phyloP scores from a whole-genome alignment of 2,797 vertebrate species.

The Pogoniulus pusillus region DNA sequence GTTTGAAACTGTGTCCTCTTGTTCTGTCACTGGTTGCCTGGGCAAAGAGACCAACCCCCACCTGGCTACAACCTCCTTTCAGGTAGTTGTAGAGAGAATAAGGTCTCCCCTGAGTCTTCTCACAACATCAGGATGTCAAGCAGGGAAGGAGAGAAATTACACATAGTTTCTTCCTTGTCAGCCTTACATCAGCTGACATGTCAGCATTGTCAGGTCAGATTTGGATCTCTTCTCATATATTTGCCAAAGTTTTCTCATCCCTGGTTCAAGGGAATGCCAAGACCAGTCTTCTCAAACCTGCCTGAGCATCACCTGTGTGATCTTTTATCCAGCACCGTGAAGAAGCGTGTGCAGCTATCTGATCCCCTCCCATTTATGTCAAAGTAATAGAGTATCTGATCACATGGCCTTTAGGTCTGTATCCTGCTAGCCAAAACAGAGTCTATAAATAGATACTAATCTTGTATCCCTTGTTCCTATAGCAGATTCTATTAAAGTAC shows the following conservation, averaged over 20 bases:
- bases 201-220: not conserved
- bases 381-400: not conserved
- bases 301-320: not conserved
- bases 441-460: constrained; percentile 14
- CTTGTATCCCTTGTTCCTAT: not conserved
- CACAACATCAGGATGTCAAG: not conserved
- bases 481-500: not conserved
- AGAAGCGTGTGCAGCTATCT: not conserved
- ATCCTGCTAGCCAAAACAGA: not conserved
- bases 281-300: not conserved
- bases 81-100: too few relatives aligned
- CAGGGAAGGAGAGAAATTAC: not conserved
- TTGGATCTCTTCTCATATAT: not conserved
- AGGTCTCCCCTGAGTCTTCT: too few relatives aligned
- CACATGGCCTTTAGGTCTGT: not conserved
- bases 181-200: not conserved
- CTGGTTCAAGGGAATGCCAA: not conserved
- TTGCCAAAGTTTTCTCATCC: not conserved
- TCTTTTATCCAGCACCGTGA: not conserved
- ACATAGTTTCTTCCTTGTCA: not conserved
- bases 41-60: too few relatives aligned
- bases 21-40: too few relatives aligned
- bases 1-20: too few relatives aligned
- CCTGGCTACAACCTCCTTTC: too few relatives aligned
- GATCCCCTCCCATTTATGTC: not conserved